These are phyloP conservation scores for Guaruba guarouba DNA, from an alignment of 2,113 vertebrate species.

Conservation along the genomic window DNA sequence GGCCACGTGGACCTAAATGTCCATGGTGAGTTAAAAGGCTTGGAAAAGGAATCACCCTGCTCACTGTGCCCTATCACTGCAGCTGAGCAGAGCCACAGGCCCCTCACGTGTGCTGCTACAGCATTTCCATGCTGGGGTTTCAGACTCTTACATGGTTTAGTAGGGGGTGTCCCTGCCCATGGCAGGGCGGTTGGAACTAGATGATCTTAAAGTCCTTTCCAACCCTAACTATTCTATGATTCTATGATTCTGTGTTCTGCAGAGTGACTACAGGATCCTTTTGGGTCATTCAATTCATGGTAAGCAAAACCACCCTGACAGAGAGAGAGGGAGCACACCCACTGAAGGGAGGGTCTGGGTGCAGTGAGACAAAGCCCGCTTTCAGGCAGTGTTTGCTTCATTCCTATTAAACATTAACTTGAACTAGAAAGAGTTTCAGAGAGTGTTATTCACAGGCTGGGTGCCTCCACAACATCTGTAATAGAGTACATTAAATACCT, in stretches of 20 bases:
- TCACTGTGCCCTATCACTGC: not conserved
- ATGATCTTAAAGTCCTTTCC: too few relatives aligned
- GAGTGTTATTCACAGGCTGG: not conserved
- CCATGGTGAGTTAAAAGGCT: fast-evolving
- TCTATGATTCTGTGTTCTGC: too few relatives aligned
- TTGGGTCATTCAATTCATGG: not conserved
- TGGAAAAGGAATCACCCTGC: not conserved
- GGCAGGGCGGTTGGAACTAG: too few relatives aligned
- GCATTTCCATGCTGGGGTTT: fast-evolving
- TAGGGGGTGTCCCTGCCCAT: too few relatives aligned
- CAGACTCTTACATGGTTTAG: not conserved
- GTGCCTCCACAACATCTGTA: not conserved
- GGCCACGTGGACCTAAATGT: not conserved
- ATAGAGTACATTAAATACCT: not conserved
- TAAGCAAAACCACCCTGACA: not conserved
- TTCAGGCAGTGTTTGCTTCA: not conserved
- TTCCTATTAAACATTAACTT: not conserved
- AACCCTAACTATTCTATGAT: too few relatives aligned
- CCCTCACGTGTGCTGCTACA: fast-evolving
- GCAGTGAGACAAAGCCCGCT: not conserved
- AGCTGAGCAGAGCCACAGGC: not conserved
- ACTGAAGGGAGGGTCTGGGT: not conserved
- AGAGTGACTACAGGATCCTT: not conserved
- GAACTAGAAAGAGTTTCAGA: not conserved
- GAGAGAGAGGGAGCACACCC: not conserved